Conservation (phyloP, 2,888 invertebrate genomes). For the Lycaena phlaeas region DNA sequence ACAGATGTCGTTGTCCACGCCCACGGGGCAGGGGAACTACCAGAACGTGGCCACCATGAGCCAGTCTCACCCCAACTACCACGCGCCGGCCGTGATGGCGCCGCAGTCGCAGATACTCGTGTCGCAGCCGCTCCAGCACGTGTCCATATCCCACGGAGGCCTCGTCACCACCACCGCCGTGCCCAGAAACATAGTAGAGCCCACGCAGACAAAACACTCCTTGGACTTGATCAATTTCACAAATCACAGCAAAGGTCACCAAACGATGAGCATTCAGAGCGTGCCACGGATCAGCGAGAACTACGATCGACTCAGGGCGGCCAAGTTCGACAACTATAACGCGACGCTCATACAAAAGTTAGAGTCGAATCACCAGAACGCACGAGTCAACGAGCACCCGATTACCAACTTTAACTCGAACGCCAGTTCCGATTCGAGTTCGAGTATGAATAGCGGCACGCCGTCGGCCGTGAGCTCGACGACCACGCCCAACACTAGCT, state of each 20-base stretch:
- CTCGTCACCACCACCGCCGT: constrained; percentile 31
- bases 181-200: constrained; percentile 45
- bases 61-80: constrained; percentile 49
- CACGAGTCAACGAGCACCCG: constrained; percentile 40
- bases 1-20: constrained; percentile 58
- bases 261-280: constrained; percentile 39
- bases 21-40: constrained; percentile 40
- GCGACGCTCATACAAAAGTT: constrained; percentile 39
- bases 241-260: constrained; percentile 35
- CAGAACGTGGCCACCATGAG: constrained; percentile 53
- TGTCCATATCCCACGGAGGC: constrained; percentile 30
- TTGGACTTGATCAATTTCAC: constrained; percentile 53
- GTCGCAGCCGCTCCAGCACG: constrained; percentile 29
- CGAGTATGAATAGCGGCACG: constrained; percentile 73
- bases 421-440: constrained; percentile 78
- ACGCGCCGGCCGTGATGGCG: constrained; percentile 15
- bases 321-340: constrained; percentile 44
- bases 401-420: constrained; percentile 45
- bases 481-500: constrained; percentile 79
- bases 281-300: constrained; percentile 43
- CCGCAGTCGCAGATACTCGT: constrained; percentile 19
- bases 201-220: constrained; percentile 41
- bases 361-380: constrained; percentile 52
- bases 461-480: constrained; percentile 74
- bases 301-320: constrained; percentile 38